phyloP scores from a whole-genome alignment of 2,113 vertebrate species.

The Daphoenositta chrysoptera region DNA sequence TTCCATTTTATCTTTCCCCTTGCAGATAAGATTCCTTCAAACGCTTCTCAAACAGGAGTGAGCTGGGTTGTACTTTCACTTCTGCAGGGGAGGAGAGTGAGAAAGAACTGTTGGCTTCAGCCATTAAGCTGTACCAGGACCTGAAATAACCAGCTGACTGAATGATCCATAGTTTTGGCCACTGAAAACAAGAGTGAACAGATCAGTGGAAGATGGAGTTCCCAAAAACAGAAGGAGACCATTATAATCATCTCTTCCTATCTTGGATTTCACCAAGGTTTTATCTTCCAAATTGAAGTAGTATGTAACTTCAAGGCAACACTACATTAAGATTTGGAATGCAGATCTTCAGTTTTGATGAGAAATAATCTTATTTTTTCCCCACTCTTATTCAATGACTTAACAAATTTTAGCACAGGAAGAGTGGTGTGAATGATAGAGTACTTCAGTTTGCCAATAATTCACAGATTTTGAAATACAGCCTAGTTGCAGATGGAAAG shows the following conservation, averaged over 20 bases:
- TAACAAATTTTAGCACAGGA: background rate
- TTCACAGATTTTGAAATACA: background rate
- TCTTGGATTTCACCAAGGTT: background rate
- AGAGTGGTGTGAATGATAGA: background rate
- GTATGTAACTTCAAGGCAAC: background rate
- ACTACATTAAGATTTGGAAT: background rate
- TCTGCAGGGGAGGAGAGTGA: background rate
- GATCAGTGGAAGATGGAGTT: background rate
- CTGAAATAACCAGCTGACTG: background rate
- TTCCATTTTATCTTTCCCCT: background rate
- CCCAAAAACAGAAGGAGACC: background rate
- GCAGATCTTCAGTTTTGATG: background rate
- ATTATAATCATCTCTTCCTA: background rate
- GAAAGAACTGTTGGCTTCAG: background rate
- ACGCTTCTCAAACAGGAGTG: fast-evolving
- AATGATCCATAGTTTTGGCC: background rate
- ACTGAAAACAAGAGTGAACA: background rate
- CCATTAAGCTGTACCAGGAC: background rate
- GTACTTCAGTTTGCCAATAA: background rate
- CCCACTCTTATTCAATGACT: background rate
- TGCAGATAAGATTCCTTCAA: background rate
- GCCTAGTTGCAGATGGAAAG: background rate
- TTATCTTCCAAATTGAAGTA: background rate
- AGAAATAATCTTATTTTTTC: background rate
- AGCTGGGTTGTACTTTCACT: background rate